These are phyloP conservation scores for Littorina saxatilis DNA, from an alignment of 1,140 invertebrate species.

Conservation along the genomic window DNA sequence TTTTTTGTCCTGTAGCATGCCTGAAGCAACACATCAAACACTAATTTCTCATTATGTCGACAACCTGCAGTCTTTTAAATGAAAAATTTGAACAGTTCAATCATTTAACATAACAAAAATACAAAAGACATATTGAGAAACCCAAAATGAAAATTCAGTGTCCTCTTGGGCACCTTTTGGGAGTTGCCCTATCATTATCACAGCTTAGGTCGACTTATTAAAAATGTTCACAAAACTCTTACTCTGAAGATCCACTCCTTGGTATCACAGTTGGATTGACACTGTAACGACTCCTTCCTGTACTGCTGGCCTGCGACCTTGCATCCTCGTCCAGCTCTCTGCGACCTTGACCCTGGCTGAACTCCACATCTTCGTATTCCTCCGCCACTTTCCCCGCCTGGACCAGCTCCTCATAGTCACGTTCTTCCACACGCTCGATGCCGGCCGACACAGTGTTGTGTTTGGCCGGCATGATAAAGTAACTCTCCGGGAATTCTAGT, in stretches of 20 bases:
- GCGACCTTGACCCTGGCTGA: neutral
- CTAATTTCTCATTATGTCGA: too few species aligned
- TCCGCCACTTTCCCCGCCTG: constrained; percentile 21
- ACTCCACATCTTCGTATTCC: constrained; percentile 44
- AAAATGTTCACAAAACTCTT: neutral
- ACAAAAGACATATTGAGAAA: too few species aligned
- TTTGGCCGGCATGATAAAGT: constrained; percentile 36
- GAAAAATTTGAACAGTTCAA: too few species aligned
- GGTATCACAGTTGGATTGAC: neutral
- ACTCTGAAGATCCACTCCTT: neutral
- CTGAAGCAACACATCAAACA: too few species aligned
- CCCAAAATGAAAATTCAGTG: too few species aligned
- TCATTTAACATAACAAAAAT: too few species aligned
- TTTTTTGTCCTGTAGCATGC: too few species aligned
- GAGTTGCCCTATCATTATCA: too few species aligned
- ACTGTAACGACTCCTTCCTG: constrained; percentile 3
- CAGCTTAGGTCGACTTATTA: too few species aligned
- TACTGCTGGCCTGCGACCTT: constrained; percentile 5
- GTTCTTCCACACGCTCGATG: constrained; percentile 36
- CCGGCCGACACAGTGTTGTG: neutral
- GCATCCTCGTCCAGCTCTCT: neutral
- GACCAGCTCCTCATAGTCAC: constrained; percentile 38
- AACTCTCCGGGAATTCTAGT: constrained; percentile 39
- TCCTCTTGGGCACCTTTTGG: too few species aligned
- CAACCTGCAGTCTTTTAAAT: too few species aligned